phyloP scores from a whole-genome alignment of 2,888 invertebrate species.

The Hypercompe scribonia region DNA sequence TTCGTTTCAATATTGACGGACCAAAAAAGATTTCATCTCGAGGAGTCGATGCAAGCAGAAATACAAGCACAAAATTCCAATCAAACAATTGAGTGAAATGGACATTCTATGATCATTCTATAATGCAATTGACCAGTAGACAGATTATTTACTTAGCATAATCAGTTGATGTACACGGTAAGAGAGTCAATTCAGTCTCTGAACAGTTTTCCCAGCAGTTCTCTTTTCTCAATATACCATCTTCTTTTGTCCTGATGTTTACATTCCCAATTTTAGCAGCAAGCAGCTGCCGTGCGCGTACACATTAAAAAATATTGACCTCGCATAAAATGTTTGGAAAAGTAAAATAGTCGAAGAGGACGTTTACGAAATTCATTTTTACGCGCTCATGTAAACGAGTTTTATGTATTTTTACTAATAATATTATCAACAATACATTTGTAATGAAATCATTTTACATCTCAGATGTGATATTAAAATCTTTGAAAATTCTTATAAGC shows the following conservation, averaged over 20 bases:
- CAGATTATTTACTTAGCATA: not conserved
- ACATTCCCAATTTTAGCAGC: too few species aligned
- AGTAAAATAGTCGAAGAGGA: too few species aligned
- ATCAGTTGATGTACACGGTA: not conserved
- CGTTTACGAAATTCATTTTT: too few species aligned
- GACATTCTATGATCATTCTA: not conserved
- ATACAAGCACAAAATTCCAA: not conserved
- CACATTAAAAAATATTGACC: too few species aligned
- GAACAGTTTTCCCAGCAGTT: not conserved
- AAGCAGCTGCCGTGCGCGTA: too few species aligned
- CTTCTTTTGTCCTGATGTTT: too few species aligned
- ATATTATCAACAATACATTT: too few species aligned
- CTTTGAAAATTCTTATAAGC: not conserved
- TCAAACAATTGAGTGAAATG: not conserved
- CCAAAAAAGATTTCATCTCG: not conserved
- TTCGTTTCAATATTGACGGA: conserved; percentile 16
- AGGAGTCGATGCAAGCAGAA: not conserved
- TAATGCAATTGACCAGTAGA: not conserved
- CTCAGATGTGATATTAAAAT: not conserved
- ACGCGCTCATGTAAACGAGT: not conserved
- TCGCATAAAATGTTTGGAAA: not conserved
- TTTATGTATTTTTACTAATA: not conserved
- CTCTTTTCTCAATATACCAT: not conserved
- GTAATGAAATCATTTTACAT: too few species aligned
- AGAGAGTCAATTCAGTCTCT: not conserved